Base-by-base conservation (phyloP, 2,888 invertebrate species). In the Anodontia alba region DNA sequence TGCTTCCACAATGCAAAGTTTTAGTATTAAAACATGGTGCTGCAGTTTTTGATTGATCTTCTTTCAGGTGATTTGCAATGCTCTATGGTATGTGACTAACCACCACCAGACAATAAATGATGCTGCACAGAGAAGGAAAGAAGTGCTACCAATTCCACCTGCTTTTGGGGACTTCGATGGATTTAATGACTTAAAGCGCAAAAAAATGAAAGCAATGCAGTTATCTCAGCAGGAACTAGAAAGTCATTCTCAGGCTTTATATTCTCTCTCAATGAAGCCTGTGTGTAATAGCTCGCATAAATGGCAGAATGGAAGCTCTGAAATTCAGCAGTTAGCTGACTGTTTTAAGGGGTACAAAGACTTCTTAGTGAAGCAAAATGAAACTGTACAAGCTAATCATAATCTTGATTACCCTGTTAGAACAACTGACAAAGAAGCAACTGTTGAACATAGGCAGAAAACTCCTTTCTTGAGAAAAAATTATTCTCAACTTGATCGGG, bases 211-310 rank as follows among this genome's bases (percentile, higher is more conserved):
- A 17, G 17, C 15, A 17, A 71, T 46, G 1, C 78, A 43, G 29
- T 36, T 73, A 29, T 26, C 26, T 31, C 20, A 42, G n/a, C 0
- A 20, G 1, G 66, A 72, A 17, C 62, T 81, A 0, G 23, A 72
- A 1, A 78, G 75, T 62, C 86, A 86, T 46, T 23, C 43, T n/a
- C 46, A 84, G 66, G 77, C 76, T 15, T 54, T 86, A n/a, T 83
- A 79, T 57, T 76, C 72, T 62, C 26, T 83, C 31, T 43, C 51
- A 7, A 17, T 68, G 15, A 81, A 76, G 74, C 78, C 76, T 62
- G 20, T 62, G 12, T 8, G 2, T 2, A 54, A 54, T 26, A 26
- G 26, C 23, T 26, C 54, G 2, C 26, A 12, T 2, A 12, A 2
- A 26, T 54, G 54, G 54, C 23, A 54, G 54, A 26, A 3, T 26